These are phyloP conservation scores for Xenotilapia leptura DNA, from an alignment of 2,113 vertebrate genomes.

Conservation along the genomic window DNA sequence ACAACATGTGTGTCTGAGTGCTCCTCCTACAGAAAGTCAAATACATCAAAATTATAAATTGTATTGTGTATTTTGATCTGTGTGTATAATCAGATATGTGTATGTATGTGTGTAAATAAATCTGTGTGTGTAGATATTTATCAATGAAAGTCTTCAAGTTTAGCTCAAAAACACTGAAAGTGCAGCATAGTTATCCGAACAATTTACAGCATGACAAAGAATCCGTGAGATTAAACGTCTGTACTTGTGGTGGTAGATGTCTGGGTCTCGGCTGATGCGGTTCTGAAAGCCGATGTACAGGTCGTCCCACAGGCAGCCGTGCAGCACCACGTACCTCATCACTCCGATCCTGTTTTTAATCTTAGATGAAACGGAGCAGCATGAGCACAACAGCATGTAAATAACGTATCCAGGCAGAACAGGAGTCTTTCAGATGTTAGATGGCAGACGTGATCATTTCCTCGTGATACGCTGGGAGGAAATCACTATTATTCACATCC, in stretches of 20 bases:
- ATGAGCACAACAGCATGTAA: not conserved
- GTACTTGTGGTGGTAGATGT: conserved; percentile 61
- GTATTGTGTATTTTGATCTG: not conserved
- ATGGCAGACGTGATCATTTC: not conserved
- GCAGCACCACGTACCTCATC: conserved; percentile 69
- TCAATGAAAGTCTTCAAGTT: not conserved
- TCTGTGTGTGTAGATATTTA: not conserved
- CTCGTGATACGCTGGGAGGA: not conserved
- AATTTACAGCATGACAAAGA: not conserved
- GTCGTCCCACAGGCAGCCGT: conserved; percentile 76
- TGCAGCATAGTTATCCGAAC: not conserved
- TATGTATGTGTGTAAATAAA: not conserved
- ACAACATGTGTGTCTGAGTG: not conserved
- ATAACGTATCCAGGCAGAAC: not conserved
- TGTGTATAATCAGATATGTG: not conserved
- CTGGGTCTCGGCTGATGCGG: conserved; percentile 42
- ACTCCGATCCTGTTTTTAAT: conserved; percentile 70
- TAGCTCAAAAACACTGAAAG: not conserved
- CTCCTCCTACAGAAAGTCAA: not conserved
- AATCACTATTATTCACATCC: not conserved
- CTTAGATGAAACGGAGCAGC: conserved; percentile 15
- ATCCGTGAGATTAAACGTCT: not conserved
- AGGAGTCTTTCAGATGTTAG: not conserved
- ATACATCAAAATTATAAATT: not conserved
- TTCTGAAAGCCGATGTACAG: conserved; percentile 4